These are phyloP conservation scores for Epicampocera succincta DNA, from an alignment of 2,888 invertebrate genomes.

Conservation along the genomic window DNA sequence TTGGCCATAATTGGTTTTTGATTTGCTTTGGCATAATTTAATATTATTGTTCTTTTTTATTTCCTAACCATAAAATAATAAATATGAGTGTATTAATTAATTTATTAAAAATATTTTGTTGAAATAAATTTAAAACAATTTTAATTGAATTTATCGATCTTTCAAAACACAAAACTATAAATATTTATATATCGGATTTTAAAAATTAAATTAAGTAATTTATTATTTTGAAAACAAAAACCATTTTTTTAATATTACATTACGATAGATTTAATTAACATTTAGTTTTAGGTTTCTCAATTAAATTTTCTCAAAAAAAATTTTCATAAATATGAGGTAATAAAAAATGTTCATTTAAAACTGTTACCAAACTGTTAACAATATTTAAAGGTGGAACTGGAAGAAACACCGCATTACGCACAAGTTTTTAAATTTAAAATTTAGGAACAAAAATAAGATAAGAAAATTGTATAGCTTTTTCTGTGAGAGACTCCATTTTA, in stretches of 20 bases:
- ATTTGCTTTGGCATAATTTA: background rate
- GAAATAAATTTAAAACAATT: background rate
- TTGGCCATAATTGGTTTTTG: background rate
- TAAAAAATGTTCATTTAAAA: too few species aligned
- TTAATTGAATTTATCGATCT: constrained; percentile 19
- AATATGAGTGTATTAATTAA: constrained; percentile 2
- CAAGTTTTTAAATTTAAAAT: too few species aligned
- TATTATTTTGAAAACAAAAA: constrained; percentile 2
- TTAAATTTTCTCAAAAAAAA: too few species aligned
- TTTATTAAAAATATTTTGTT: background rate
- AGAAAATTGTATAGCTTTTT: too few species aligned
- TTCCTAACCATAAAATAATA: background rate
- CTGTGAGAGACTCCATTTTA: too few species aligned
- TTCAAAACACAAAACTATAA: background rate
- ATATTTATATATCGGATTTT: constrained; percentile 15
- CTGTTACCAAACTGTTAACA: too few species aligned
- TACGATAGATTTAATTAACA: background rate
- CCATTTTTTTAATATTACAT: background rate
- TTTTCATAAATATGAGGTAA: too few species aligned
- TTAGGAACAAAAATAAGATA: too few species aligned
- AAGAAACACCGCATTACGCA: too few species aligned
- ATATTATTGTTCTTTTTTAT: too few species aligned
- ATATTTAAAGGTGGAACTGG: too few species aligned
- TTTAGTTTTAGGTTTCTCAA: too few species aligned
- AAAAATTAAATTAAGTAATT: constrained; percentile 6